Percentiles rank a stretch among this genome's conserved stretches.
These are phyloP conservation scores for Drosophila cognata DNA, from an alignment of 2,888 invertebrate species.

Conservation along the genomic window DNA sequence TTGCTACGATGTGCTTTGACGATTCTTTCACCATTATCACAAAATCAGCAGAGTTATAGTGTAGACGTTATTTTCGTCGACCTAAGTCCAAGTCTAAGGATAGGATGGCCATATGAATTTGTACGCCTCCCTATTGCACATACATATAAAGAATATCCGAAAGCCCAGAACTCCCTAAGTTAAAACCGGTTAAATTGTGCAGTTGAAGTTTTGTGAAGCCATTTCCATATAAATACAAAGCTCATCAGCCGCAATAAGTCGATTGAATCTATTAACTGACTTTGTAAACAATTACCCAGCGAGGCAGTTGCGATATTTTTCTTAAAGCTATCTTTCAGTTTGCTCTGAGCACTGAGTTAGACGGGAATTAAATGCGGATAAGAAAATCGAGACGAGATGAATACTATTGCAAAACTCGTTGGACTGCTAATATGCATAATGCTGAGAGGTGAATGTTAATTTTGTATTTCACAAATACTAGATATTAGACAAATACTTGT, in stretches of 20 bases:
- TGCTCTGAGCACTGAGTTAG: slow-evolving; percentile 18
- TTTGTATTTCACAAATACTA: neutral
- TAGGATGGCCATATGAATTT: neutral
- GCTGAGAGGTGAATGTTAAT: slow-evolving; percentile 38
- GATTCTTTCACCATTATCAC: neutral
- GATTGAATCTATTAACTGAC: neutral
- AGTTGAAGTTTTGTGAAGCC: neutral
- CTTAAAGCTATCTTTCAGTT: slow-evolving; percentile 29
- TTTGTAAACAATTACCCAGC: neutral
- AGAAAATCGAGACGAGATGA: slow-evolving; percentile 25
- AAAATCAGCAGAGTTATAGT: neutral
- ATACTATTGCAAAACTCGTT: slow-evolving; percentile 39
- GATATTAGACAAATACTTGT: too few relatives aligned
- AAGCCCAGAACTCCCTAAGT: neutral
- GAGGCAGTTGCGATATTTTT: slow-evolving; percentile 1
- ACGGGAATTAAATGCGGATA: slow-evolving; percentile 23
- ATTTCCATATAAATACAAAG: neutral
- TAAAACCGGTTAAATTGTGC: neutral
- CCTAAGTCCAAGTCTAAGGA: neutral
- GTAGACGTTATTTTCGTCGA: neutral
- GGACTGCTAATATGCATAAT: slow-evolving; percentile 26
- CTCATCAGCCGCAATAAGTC: neutral
- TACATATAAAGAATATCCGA: neutral
- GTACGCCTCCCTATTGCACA: neutral
- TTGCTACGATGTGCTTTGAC: neutral